Conservation (phyloP, 2,888 invertebrate genomes). For the Eubasilissa splendida region DNA sequence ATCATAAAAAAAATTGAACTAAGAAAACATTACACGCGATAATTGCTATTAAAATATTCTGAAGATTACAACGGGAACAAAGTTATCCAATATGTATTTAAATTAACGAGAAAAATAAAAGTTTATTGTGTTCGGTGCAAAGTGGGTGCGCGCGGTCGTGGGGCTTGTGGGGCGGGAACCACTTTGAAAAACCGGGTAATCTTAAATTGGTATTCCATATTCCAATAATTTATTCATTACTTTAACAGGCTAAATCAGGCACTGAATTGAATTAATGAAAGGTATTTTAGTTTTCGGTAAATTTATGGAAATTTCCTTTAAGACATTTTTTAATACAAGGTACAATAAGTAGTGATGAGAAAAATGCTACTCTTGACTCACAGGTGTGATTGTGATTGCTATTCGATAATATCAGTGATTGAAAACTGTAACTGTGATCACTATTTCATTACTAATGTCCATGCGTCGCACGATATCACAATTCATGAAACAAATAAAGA, state of each 20-base stretch:
- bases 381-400: too few relatives aligned
- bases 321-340: too few relatives aligned
- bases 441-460: too few relatives aligned
- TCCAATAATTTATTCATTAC: slow-evolving; percentile 35
- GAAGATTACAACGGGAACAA: slow-evolving; percentile 11
- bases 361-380: too few relatives aligned
- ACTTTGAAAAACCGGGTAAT: slow-evolving; percentile 9
- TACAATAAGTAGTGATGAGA: too few relatives aligned
- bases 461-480: too few relatives aligned
- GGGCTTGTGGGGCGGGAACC: slow-evolving; percentile 16
- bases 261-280: neutral
- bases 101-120: slow-evolving; percentile 35
- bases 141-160: neutral
- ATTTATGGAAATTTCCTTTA: too few relatives aligned
- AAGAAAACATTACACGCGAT: neutral
- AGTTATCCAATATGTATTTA: slow-evolving; percentile 40
- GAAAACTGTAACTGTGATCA: too few relatives aligned
- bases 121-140: slow-evolving; percentile 1
- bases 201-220: slow-evolving; percentile 22
- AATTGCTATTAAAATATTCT: slow-evolving; percentile 12
- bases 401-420: too few relatives aligned
- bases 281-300: neutral
- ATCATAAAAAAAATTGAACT: too few relatives aligned
- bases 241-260: neutral
- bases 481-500: too few relatives aligned